Evolutionary conservation across 2,113 vertebrate genomes (phyloP).

Genomic region (Microcebus tavaratra): DNA sequence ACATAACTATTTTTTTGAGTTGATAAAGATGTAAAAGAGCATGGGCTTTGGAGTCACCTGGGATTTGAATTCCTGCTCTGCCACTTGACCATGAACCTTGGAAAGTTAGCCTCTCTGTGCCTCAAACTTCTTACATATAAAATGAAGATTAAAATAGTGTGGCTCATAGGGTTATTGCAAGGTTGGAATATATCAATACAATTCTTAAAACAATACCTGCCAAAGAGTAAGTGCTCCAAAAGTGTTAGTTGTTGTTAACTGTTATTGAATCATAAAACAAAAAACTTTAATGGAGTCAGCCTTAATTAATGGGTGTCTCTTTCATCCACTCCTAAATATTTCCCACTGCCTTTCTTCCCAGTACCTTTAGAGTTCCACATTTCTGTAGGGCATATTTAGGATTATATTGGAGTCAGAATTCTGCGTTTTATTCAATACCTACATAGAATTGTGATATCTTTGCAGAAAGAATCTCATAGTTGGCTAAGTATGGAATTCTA

Average conservation of each 20-base stretch:
- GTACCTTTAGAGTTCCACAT: neutral
- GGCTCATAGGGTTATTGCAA: neutral
- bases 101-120: neutral
- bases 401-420: neutral
- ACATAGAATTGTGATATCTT: neutral
- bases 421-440: neutral
- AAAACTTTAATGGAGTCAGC: neutral
- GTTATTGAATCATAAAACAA: neutral
- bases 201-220: conserved; percentile 26
- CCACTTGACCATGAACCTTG: neutral
- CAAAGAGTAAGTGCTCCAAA: neutral
- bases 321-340: neutral
- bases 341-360: neutral
- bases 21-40: neutral
- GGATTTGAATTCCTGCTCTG: neutral
- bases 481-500: conserved; percentile 42
- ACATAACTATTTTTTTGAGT: neutral
- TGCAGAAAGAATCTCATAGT: neutral
- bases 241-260: neutral
- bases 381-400: neutral
- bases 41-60: conserved; percentile 5
- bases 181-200: neutral
- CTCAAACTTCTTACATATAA: conserved; percentile 1
- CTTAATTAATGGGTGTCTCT: neutral
- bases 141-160: conserved; percentile 10